Conservation (phyloP, 1,140 invertebrate genomes). For the Tetragnatha versicolor region DNA sequence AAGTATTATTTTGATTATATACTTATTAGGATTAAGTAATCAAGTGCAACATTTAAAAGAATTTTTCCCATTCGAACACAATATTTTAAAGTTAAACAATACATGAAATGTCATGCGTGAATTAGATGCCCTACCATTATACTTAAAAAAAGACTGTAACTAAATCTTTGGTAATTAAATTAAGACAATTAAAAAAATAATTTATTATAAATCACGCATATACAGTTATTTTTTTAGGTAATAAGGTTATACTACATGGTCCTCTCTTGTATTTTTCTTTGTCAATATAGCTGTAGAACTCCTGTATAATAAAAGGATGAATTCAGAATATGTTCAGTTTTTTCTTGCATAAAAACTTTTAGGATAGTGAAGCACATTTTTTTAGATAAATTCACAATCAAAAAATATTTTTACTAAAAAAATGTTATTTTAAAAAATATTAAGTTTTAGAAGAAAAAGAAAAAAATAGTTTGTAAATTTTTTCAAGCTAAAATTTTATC, state of each 20-base stretch:
- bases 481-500: too few species aligned
- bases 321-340: neutral
- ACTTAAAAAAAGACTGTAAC: too few species aligned
- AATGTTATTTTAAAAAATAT: neutral
- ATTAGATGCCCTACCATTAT: too few species aligned
- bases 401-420: neutral
- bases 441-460: neutral
- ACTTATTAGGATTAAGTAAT: too few species aligned
- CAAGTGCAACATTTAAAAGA: too few species aligned
- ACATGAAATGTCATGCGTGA: too few species aligned
- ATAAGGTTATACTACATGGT: constrained; percentile 5
- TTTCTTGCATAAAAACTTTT: neutral
- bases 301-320: neutral
- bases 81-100: too few species aligned
- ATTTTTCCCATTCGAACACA: too few species aligned
- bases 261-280: constrained; percentile 21
- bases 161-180: too few species aligned
- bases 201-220: too few species aligned
- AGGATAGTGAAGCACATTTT: neutral
- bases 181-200: neutral
- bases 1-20: too few species aligned
- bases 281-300: constrained; percentile 13
- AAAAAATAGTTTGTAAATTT: neutral
- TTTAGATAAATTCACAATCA: neutral
- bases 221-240: constrained; percentile 5